Conservation (phyloP, 2,113 vertebrate genomes). For the Salvelinus sp. region DNA sequence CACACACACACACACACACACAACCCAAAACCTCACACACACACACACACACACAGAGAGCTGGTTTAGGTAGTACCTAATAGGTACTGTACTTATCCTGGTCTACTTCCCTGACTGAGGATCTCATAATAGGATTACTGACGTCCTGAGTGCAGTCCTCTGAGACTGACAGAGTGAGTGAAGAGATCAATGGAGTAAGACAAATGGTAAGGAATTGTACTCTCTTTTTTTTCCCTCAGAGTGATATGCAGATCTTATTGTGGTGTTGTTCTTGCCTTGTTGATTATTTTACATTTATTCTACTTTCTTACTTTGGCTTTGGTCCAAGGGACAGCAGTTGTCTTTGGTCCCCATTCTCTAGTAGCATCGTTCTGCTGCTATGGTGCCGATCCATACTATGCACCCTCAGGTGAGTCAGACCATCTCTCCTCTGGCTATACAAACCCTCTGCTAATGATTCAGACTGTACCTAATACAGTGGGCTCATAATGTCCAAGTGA, state of each 20-base stretch:
- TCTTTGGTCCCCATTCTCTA: background rate
- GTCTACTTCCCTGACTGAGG: slow-evolving; percentile 47
- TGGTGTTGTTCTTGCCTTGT: background rate
- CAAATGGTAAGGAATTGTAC: background rate
- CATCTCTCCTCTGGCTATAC: background rate
- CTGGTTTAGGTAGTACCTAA: slow-evolving; percentile 36
- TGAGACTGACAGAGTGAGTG: slow-evolving; percentile 5
- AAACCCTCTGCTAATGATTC: too few relatives aligned
- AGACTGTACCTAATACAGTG: too few relatives aligned
- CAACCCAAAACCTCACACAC: too few relatives aligned
- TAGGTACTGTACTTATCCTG: slow-evolving; percentile 7
- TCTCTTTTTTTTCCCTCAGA: background rate
- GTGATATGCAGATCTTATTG: background rate
- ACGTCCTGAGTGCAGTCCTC: slow-evolving; percentile 30
- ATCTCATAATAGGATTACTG: slow-evolving; percentile 74
- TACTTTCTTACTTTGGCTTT: too few relatives aligned
- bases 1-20: slow-evolving; percentile 26
- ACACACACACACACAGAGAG: slow-evolving; percentile 46
- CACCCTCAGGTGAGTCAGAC: slow-evolving; percentile 47
- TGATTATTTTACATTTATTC: too few relatives aligned
- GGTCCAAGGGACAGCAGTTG: too few relatives aligned
- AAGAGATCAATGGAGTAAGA: slow-evolving; percentile 5
- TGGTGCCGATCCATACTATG: slow-evolving; percentile 23
- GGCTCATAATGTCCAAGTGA: slow-evolving; percentile 30
- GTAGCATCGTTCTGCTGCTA: slow-evolving; percentile 9